Evolutionary conservation across 2,888 invertebrate genomes (phyloP).

Genomic region (Trachelus tabidus): DNA sequence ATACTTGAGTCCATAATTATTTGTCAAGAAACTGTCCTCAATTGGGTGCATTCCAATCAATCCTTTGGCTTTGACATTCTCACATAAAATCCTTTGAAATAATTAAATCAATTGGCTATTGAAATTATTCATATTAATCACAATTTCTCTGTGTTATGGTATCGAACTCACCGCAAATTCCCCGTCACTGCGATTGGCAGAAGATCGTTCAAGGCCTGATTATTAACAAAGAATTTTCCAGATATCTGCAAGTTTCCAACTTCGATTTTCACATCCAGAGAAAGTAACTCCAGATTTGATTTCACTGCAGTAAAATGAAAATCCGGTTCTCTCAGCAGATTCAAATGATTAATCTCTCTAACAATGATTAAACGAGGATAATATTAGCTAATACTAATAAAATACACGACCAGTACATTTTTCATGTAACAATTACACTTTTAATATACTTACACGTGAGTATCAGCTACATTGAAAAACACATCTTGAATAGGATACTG

Average conservation of each 20-base stretch:
- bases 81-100: conserved; percentile 66
- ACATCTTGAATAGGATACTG: conserved; percentile 14
- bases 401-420: background rate
- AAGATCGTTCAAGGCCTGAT: conserved; percentile 53
- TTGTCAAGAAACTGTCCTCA: conserved; percentile 70
- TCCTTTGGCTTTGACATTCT: conserved; percentile 70
- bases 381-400: background rate
- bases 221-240: conserved; percentile 58
- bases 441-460: conserved; percentile 16
- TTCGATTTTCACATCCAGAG: conserved; percentile 11
- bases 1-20: conserved; percentile 71
- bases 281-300: conserved; percentile 11
- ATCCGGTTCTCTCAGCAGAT: conserved; percentile 15
- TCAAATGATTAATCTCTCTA: conserved; percentile 16
- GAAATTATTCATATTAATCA: background rate
- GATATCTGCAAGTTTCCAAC: conserved; percentile 55
- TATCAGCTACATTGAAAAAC: conserved; percentile 14
- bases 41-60: conserved; percentile 69
- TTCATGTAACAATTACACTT: background rate
- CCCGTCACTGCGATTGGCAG: conserved; percentile 59
- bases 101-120: conserved; percentile 6
- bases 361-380: background rate
- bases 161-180: conserved; percentile 52
- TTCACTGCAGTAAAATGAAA: conserved; percentile 13
- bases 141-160: background rate